phyloP scores from a whole-genome alignment of 2,113 vertebrate species.

The Scatophagus argus region DNA sequence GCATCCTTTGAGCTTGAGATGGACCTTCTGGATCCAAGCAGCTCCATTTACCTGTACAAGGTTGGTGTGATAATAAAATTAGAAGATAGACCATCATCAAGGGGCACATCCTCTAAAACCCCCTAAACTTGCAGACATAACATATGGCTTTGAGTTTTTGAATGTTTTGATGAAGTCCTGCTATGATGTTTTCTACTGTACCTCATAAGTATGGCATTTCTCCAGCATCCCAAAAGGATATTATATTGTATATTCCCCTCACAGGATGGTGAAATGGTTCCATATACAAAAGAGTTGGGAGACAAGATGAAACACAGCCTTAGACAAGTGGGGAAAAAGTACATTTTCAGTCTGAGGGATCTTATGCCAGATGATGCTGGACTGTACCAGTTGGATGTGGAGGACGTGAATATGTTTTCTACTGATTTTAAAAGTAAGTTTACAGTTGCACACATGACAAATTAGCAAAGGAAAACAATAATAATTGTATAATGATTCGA shows the following conservation, averaged over 20 bases:
- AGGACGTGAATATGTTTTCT: slow-evolving; percentile 86
- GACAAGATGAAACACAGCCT: slow-evolving; percentile 82
- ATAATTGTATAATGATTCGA: too few species aligned
- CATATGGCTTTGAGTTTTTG: not conserved
- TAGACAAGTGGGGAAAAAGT: slow-evolving; percentile 82
- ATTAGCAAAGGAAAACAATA: not conserved
- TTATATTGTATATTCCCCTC: not conserved
- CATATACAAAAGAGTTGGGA: slow-evolving; percentile 79
- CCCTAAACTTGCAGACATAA: too few species aligned
- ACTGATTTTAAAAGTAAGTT: slow-evolving; percentile 85
- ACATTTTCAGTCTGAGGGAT: slow-evolving; percentile 86
- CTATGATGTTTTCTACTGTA: not conserved
- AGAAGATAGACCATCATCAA: not conserved
- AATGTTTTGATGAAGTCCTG: not conserved
- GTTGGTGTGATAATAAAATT: slow-evolving; percentile 71
- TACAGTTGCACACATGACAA: not conserved
- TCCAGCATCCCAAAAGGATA: not conserved
- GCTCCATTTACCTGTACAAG: slow-evolving; percentile 89
- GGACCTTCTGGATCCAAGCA: slow-evolving; percentile 84
- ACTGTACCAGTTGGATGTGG: slow-evolving; percentile 88
- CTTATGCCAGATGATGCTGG: slow-evolving; percentile 88
- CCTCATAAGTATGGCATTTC: not conserved
- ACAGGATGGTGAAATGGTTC: slow-evolving; percentile 87
- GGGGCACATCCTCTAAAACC: not conserved
- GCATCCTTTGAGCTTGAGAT: slow-evolving; percentile 88